Evolutionary conservation across 2,888 invertebrate species (phyloP), one percentile per base, ranked within the genome.

Genomic region (Tinea pellionella): DNA sequence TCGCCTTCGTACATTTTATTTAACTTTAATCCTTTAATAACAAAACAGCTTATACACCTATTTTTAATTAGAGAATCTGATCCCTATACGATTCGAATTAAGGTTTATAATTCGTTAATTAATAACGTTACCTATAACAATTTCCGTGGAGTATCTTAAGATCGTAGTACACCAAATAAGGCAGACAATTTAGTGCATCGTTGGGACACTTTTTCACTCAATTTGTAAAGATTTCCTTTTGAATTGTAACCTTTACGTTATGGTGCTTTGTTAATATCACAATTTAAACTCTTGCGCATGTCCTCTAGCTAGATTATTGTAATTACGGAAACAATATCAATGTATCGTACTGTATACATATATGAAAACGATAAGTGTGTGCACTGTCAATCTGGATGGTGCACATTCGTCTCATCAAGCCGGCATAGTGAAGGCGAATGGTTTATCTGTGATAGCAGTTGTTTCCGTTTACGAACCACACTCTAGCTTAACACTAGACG

Each of bases 151-250:
- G 68, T 72, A 69, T 68, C 73, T 64, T 65, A 66, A 68, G 70
- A 74, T 69, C 69, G 70, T 74, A 71, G 74, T 74, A 73, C 63
- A 64, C 65, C 73, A 69, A 69, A 72, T 74, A 73, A 68, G 73
- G 72, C 71, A 66, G 69, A 76, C 74, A 71, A 73, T 78, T 74
- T 73, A 75, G 74, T 74, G 72, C 72, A 73, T 75, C 74, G 74
- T 72, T 74, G 74, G 70, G 71, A 76, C 69, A 75, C 66, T 75
- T 77, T 77, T 77, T 75, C 73, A 74, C 72, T 77, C 71, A 78
- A 77, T 78, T 76, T 77, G 72, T 73, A 72, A 63, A 66, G 68
- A 68, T 74, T 73, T 71, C 68, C 65, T 53, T 73, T 73, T 67
- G 71, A 69, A 66, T 67, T 71, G 67, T 68, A 64, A 59, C 66